Evolutionary conservation across 2,113 vertebrate species (phyloP).

Genomic region (Neofelis nebulosa): DNA sequence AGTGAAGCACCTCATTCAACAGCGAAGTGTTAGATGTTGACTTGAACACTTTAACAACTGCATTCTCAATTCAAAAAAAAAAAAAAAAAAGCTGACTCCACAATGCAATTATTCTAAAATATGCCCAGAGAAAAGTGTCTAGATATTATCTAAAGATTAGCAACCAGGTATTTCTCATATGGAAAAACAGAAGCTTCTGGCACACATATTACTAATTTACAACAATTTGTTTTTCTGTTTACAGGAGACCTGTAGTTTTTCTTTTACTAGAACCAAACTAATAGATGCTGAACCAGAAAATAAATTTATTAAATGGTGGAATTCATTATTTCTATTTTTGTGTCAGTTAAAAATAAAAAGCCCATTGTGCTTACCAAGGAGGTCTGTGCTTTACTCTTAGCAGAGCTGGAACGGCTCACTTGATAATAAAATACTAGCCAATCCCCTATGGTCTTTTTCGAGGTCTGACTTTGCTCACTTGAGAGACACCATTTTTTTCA

Average conservation of each 20-base stretch:
- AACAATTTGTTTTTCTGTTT: neutral
- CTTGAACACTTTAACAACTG: neutral
- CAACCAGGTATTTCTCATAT: neutral
- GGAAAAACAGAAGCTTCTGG: neutral
- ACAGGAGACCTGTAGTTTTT: neutral
- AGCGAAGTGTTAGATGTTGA: neutral
- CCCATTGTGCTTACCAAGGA: neutral
- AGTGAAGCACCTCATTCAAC: neutral
- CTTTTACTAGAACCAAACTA: conserved; percentile 55
- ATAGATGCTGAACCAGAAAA: conserved; percentile 50
- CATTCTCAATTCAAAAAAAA: neutral
- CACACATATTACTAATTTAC: neutral
- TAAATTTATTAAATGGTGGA: conserved; percentile 75
- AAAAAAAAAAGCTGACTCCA: conserved; percentile 9
- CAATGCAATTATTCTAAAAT: conserved; percentile 30
- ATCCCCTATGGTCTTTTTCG: neutral
- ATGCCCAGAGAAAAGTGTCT: neutral
- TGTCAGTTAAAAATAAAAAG: conserved; percentile 16
- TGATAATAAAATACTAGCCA: neutral
- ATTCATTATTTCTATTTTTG: conserved; percentile 74
- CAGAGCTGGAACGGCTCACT: neutral
- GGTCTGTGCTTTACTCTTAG: neutral
- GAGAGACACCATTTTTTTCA: conserved; percentile 65
- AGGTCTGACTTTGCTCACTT: conserved; percentile 30
- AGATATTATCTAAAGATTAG: neutral